Evolutionary conservation across 2,797 vertebrate genomes (phyloP), one percentile per base, ranked within the genome.

Genomic region (Artibeus lituratus): DNA sequence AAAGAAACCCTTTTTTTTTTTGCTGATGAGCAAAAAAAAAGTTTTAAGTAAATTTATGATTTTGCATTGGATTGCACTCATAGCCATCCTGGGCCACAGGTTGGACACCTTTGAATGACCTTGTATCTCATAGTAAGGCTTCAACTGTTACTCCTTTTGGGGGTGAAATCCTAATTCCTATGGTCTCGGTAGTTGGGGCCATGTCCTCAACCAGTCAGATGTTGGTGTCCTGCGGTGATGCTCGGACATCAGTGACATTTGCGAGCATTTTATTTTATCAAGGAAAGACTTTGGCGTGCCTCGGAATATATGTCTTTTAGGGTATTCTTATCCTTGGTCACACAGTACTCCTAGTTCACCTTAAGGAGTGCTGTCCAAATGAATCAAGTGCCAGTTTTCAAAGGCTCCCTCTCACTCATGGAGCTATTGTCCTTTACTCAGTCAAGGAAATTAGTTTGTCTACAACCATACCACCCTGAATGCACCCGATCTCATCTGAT

Each of bases 211-310:
- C 9, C 81, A 57, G 5, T n/a, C 7, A 5, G 4, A 21, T 37
- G 19, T 39, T 47, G 70, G 57, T 37, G 2, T 35, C 92, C 10
- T 16, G 4, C 32, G 11, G 6, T 10, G 88, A 70, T 11, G 11
- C 18, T 35, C 12, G 3, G 90, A n/a, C n/a, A 42, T 73, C n/a
- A 14, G 65, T 51, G 87, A 83, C 35, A 15, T 87, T 92, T 55
- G n/a, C 42, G 55, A 35, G 37, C 16, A 1, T 77, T 95, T 96
- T 92, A 72, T 96, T 86, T 91, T 88, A 92, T 57, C 35, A 26
- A 65, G 59, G 35, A 51, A 70, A 57, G 85, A 26, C 24, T 42
- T 49, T 65, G 67, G 77, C 70, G 37, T 24, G 0, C 69, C 57
- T 47, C 21, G 44, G 69, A 72, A 78, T 47, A 21, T 42, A 29